Evolutionary conservation across 2,797 vertebrate genomes (phyloP).

Genomic region (Eremophila alpestris): DNA sequence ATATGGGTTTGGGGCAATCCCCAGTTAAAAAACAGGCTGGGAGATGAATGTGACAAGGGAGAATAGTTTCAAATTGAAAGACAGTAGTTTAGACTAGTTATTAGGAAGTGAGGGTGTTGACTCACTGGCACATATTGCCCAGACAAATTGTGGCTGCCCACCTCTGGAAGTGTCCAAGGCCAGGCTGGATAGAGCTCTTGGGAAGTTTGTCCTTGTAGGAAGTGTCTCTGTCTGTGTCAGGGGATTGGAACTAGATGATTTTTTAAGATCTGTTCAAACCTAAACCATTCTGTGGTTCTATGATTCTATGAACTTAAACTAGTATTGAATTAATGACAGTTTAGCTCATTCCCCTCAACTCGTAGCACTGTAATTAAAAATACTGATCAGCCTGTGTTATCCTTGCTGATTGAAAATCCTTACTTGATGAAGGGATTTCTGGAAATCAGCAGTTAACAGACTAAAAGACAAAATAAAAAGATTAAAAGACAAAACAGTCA

Average conservation of each 20-base stretch:
- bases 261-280: not conserved
- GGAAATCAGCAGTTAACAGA: not conserved
- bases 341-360: not conserved
- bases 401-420: not conserved
- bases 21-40: not conserved
- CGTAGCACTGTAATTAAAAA: not conserved
- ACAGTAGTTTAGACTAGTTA: not conserved
- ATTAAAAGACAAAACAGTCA: not conserved
- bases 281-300: not conserved
- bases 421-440: not conserved
- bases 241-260: not conserved
- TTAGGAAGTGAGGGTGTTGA: not conserved
- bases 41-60: rapidly evolving
- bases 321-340: not conserved
- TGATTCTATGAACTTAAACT: not conserved
- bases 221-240: not conserved
- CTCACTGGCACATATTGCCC: too few relatives aligned
- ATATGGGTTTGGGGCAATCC: not conserved
- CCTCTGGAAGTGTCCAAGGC: not conserved
- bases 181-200: not conserved
- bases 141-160: not conserved
- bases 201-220: not conserved
- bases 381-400: not conserved
- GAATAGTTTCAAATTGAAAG: not conserved
- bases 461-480: not conserved